Base-by-base conservation (phyloP, 2,113 vertebrate species). In the Opisthocomus hoazin region DNA sequence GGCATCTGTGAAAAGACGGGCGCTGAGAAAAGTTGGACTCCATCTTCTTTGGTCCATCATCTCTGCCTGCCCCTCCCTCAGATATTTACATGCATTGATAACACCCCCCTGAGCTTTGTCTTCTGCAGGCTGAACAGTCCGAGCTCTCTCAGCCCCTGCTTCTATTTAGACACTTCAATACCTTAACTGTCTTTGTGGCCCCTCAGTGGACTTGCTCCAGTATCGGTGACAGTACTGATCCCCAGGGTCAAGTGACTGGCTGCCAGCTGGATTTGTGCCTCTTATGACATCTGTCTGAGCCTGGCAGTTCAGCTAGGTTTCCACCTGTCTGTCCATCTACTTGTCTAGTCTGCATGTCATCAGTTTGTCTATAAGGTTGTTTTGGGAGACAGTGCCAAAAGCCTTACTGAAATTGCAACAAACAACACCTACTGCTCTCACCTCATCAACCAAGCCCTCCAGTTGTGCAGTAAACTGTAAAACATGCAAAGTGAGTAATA, bases 51-150 rank as follows among this genome's bases (percentile, higher is more conserved):
- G 18, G 19, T 29, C 19, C 1, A 2, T 45, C 18, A 26, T 50
- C 24, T 5, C 34, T 5, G 4, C 9, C 5, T 6, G 15, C 22
- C 9, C 17, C 7, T 3, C 34, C 2, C 8, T 5, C 26, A 24
- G 4, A 14, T 75, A 66, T 60, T n/a, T 41, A 37, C 34, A 53
- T 11, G 54, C 36, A 54, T 34, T 43, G 12, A 10, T 48, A 41
- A 41, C 12, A 68, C 12, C 8, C 10, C 6, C 27, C 22, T 56
- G 50, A 63, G 41, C 63, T 69, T 63, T 57, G 16, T 34, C 30
- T 48, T 65, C 57, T 26, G 32, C 36, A 50, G 13, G 3, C 32
- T 86, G 37, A 64, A 36, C 18, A 18, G 45, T 30, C n/a, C 19
- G 57, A 48, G 15, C 8, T 90, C 5, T 37, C 41, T 73, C 12